Evolutionary conservation across 2,888 invertebrate genomes (phyloP).

Genomic region (Unio pictorum): DNA sequence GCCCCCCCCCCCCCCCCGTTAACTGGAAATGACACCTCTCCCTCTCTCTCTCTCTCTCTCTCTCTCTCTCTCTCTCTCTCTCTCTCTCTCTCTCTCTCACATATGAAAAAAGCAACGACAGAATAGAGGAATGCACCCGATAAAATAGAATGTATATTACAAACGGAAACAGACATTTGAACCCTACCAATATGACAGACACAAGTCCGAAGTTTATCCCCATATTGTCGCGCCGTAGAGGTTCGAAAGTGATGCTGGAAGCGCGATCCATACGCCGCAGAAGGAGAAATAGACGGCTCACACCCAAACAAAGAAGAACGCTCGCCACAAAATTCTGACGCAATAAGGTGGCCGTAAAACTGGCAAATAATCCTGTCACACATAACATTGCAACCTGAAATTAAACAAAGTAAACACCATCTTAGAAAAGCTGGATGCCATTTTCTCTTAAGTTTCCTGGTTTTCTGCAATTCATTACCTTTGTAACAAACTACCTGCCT

Average conservation of each 20-base stretch:
- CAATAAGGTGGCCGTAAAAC: slow-evolving; percentile 5
- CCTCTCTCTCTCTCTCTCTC: too few species aligned
- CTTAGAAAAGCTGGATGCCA: too few species aligned
- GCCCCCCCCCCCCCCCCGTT: too few species aligned
- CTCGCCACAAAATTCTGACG: slow-evolving; percentile 41
- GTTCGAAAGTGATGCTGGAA: slow-evolving; percentile 20
- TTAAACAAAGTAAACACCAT: too few species aligned
- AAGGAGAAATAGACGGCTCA: slow-evolving; percentile 65
- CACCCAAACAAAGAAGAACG: slow-evolving; percentile 62
- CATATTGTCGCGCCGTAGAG: slow-evolving; percentile 21
- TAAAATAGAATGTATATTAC: neutral
- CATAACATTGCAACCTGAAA: slow-evolving; percentile 13
- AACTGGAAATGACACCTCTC: too few species aligned
- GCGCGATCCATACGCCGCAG: slow-evolving; percentile 18
- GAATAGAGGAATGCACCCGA: neutral
- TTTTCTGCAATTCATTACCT: too few species aligned
- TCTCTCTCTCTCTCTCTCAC: too few species aligned
- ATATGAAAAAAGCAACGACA: too few species aligned
- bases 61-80: too few species aligned
- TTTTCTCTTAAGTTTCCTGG: too few species aligned
- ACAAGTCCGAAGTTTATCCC: slow-evolving; percentile 67
- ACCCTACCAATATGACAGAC: slow-evolving; percentile 59
- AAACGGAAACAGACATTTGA: neutral
- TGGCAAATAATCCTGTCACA: slow-evolving; percentile 9
- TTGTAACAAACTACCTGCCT: too few species aligned